Evolutionary conservation across 2,797 vertebrate species (phyloP).

Genomic region (Microctenopoma stevenorrisi): DNA sequence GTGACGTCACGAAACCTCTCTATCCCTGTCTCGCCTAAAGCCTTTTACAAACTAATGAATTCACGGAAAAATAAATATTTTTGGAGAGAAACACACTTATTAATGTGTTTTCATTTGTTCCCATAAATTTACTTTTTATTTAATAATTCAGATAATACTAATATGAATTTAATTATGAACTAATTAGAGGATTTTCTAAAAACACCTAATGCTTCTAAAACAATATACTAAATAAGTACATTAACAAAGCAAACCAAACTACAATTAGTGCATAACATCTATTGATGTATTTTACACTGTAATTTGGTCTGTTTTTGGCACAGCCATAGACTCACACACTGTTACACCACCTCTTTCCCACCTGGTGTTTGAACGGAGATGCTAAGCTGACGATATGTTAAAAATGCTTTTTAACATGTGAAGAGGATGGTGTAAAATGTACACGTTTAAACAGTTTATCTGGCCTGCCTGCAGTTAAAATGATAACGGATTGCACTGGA

Average conservation of each 20-base stretch:
- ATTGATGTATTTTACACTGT: not conserved
- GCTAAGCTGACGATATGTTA: not conserved
- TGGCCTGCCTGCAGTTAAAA: not conserved
- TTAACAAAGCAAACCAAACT: not conserved
- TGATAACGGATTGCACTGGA: slow-evolving; percentile 6
- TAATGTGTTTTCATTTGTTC: not conserved
- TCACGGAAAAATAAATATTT: not conserved
- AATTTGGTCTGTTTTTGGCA: not conserved
- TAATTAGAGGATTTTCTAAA: not conserved
- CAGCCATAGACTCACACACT: not conserved
- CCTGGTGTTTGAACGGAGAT: not conserved
- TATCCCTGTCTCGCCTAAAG: slow-evolving; percentile 22
- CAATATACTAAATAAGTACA: not conserved
- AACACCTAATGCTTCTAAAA: not conserved
- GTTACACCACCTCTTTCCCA: not conserved
- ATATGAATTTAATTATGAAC: not conserved
- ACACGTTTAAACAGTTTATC: not conserved
- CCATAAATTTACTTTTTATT: slow-evolving; percentile 2
- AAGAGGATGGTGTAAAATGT: not conserved
- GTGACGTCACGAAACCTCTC: slow-evolving; percentile 64
- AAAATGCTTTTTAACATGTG: slow-evolving; percentile 1
- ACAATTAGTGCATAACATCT: not conserved
- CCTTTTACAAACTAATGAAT: slow-evolving; percentile 15
- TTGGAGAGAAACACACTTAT: not conserved
- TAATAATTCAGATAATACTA: not conserved